Conservation (phyloP, 2,113 vertebrate species). For the Pterocles orientalis region DNA sequence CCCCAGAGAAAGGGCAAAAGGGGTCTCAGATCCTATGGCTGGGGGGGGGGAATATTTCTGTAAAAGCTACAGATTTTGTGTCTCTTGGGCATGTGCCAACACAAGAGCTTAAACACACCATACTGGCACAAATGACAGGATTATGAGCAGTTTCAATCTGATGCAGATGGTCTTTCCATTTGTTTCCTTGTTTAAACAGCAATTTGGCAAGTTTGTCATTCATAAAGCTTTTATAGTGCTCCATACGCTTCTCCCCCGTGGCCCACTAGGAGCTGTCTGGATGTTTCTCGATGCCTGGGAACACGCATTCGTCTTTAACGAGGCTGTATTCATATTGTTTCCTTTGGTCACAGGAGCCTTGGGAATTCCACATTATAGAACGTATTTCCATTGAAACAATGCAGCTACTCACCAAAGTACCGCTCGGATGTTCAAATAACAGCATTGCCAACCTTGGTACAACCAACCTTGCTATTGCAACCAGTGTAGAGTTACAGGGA, state of each 20-base stretch:
- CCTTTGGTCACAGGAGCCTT: background rate
- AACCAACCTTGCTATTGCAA: no score
- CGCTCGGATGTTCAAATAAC: background rate
- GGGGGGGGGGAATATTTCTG: fast-evolving
- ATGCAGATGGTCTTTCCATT: conserved; percentile 67
- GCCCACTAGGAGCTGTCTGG: background rate
- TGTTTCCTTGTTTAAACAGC: conserved; percentile 63
- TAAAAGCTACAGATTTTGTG: background rate
- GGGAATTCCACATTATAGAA: background rate
- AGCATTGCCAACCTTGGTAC: background rate
- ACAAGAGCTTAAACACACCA: background rate
- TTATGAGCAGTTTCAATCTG: conserved; percentile 45
- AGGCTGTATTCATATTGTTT: background rate
- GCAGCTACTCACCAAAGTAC: background rate
- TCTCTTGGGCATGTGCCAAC: background rate
- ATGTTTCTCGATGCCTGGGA: background rate
- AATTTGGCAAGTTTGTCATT: conserved; percentile 55
- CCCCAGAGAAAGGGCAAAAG: background rate
- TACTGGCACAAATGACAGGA: conserved; percentile 24
- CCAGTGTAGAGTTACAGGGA: fast-evolving
- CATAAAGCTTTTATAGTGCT: conserved; percentile 49
- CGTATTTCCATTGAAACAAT: background rate
- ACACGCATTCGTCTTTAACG: background rate
- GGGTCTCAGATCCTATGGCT: background rate
- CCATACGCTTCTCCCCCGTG: background rate